These are phyloP conservation scores for Danio tinwini DNA, from an alignment of 2,797 vertebrate species.

Conservation along the genomic window DNA sequence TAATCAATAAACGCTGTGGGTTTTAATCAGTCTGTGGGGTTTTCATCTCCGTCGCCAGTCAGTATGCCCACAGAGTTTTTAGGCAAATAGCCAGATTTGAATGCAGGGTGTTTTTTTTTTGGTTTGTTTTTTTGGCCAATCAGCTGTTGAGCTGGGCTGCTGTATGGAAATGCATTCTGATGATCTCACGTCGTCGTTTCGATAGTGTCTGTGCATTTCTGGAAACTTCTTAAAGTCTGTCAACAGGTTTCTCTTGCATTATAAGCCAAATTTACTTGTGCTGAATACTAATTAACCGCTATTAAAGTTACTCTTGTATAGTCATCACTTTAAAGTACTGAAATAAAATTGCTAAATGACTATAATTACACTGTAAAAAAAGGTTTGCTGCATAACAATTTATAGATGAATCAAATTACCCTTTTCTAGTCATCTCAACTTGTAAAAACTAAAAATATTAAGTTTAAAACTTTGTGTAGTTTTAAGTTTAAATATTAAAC, in stretches of 20 bases:
- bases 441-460: no score
- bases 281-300: no score
- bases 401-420: no score
- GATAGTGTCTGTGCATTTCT: not conserved
- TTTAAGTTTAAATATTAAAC: no score
- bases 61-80: slow-evolving; percentile 14
- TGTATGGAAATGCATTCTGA: slow-evolving; percentile 13
- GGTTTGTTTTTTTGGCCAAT: not conserved
- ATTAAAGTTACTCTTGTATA: no score
- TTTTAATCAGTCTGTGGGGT: not conserved
- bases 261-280: not conserved
- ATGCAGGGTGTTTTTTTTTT: slow-evolving; percentile 8
- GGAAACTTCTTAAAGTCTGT: not conserved
- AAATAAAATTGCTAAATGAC: not conserved
- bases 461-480: no score
- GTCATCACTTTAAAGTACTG: not conserved
- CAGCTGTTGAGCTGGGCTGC: not conserved
- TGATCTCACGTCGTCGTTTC: not conserved
- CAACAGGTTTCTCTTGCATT: slow-evolving; percentile 5
- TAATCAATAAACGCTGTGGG: not conserved
- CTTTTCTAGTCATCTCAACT: no score
- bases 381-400: no score
- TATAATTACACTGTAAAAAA: not conserved
- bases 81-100: slow-evolving; percentile 27
- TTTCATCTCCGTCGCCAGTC: not conserved